These are phyloP conservation scores for Diarsia brunnea DNA, from an alignment of 2,888 invertebrate species.

Conservation along the genomic window DNA sequence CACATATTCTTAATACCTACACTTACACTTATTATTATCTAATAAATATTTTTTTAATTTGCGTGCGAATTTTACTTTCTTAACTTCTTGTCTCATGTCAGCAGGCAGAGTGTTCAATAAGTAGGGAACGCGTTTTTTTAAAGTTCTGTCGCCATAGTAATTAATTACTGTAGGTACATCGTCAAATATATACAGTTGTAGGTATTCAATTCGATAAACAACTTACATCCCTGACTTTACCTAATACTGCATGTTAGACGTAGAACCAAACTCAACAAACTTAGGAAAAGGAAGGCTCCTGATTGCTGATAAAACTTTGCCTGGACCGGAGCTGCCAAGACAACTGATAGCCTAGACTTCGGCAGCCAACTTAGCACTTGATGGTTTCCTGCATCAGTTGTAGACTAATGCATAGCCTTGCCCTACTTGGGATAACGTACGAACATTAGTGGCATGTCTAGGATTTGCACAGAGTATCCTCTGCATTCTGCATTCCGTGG, in stretches of 20 bases:
- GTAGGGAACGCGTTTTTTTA: too few relatives aligned
- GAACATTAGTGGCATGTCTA: conserved; percentile 41
- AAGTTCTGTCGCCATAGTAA: too few relatives aligned
- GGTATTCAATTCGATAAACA: background rate
- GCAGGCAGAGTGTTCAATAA: too few relatives aligned
- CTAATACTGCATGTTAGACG: background rate
- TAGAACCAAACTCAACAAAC: background rate
- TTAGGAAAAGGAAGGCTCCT: background rate
- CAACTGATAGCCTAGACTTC: conserved; percentile 23
- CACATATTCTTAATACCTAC: too few relatives aligned
- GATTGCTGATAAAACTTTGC: conserved; percentile 31
- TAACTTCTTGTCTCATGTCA: too few relatives aligned
- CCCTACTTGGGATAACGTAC: conserved; percentile 21
- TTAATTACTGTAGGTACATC: too few relatives aligned
- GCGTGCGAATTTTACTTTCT: too few relatives aligned
- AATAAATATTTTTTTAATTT: too few relatives aligned
- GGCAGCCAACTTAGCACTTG: conserved; percentile 13
- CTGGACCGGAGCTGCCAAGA: background rate
- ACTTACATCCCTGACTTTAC: background rate
- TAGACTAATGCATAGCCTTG: conserved; percentile 5
- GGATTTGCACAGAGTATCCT: conserved; percentile 32
- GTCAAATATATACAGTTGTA: background rate
- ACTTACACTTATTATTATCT: too few relatives aligned
- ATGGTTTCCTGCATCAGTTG: conserved; percentile 12
- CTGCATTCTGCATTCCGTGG: conserved; percentile 55